Evolutionary conservation across 2,888 invertebrate species (phyloP), one percentile per base, ranked within the genome.

Genomic region (Ornithoptera alexandrae): DNA sequence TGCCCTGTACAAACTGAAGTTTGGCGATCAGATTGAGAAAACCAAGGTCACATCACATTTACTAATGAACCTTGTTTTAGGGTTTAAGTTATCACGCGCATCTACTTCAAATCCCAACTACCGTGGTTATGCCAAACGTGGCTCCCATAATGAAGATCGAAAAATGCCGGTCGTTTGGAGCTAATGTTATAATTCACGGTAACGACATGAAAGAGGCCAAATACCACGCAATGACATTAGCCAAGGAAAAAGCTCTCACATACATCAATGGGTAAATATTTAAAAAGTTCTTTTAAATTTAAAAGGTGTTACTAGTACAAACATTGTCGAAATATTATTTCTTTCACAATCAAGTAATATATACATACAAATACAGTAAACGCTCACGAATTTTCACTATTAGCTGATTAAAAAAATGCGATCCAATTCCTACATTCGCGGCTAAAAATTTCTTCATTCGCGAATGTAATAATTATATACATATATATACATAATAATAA

Each of bases 101-200:
- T 75, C 93, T 94, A 71, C 91, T 97, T 12, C 91, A 93, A 58
- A 93, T 97, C 36, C 95, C 96, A 0, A 94, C 95, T 0, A 97
- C 97, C 0, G 97, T 99, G 7, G 97, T 99, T n/a, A 98, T 99
- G 98, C 98, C 98, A 0, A 95, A 95, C 58, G 95, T 97, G 0
- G 98, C 98, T 0, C 98, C 98, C 0, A 96, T 99, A 70, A 98
- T 98, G 98, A 99, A 98, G 91, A 96, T 98, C 64, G 95, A 97
- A 80, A 95, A 96, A 73, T 98, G 98, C 83, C 94, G 95, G 67
- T 95, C 95, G 66, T 97, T 95, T 82, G 96, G 97, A 8, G 98
- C 98, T 1, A 95, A 94, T 63, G 97, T 98, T 10, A 94, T 98
- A 36, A 94, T 97, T 18, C 93, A 95, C 72, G 98, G 98, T 2